Evolutionary conservation across 1,140 invertebrate genomes (phyloP).

Genomic region (Laodelphax striatellus): DNA sequence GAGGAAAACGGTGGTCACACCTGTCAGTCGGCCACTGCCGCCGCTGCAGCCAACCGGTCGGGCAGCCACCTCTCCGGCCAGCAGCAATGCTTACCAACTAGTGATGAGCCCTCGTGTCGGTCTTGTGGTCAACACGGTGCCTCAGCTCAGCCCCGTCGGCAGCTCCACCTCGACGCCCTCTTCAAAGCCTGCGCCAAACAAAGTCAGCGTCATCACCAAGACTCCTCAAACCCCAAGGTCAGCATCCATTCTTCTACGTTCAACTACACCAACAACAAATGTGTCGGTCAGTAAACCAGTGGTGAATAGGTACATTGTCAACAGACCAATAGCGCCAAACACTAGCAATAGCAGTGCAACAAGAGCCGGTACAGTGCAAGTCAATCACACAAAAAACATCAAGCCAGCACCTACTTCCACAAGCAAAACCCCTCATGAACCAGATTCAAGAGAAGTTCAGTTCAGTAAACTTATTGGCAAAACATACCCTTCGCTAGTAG

Average conservation of each 20-base stretch:
- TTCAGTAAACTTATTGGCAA: slow-evolving; percentile 56
- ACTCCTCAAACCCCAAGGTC: not conserved
- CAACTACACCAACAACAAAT: not conserved
- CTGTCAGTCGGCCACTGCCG: not conserved
- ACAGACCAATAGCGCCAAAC: not conserved
- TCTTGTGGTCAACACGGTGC: not conserved
- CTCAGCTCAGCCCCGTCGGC: not conserved
- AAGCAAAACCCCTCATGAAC: slow-evolving; percentile 23
- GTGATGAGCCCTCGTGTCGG: not conserved
- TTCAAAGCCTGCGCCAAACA: not conserved
- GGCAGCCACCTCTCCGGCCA: too few species aligned
- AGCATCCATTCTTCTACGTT: not conserved
- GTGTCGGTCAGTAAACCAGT: not conserved
- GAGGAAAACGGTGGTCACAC: not conserved
- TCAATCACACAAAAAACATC: too few species aligned
- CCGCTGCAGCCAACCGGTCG: too few species aligned
- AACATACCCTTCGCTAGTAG: slow-evolving; percentile 72
- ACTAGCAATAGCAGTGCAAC: not conserved
- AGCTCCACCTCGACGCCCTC: not conserved
- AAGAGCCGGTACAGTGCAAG: not conserved
- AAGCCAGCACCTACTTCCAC: not conserved
- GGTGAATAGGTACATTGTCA: not conserved
- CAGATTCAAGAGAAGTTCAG: slow-evolving; percentile 56
- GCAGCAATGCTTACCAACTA: not conserved
- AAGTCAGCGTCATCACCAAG: not conserved